Conservation (phyloP, 2,797 vertebrate species). For the Yasuhikotakia modesta region DNA sequence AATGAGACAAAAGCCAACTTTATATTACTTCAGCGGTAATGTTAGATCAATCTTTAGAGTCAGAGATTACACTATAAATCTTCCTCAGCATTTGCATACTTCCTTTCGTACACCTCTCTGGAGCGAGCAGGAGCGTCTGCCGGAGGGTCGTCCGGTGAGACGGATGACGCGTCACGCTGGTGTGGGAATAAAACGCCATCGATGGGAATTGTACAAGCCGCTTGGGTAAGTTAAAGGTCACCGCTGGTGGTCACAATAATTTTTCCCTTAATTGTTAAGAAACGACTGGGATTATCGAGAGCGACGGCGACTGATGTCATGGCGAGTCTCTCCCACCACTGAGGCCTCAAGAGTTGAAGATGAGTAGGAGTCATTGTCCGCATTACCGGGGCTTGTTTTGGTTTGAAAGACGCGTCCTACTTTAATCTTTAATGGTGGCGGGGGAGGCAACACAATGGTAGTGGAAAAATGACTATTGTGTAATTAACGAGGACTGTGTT, state of each 20-base stretch:
- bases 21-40: slow-evolving; percentile 35
- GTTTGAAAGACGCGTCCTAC: slow-evolving; percentile 80
- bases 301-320: slow-evolving; percentile 65
- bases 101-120: slow-evolving; percentile 33
- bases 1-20: slow-evolving; percentile 46
- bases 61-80: slow-evolving; percentile 46
- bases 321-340: slow-evolving; percentile 42
- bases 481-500: slow-evolving; percentile 83
- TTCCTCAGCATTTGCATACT: slow-evolving; percentile 48
- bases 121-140: slow-evolving; percentile 4
- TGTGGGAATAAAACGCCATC: slow-evolving; percentile 32
- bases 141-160: slow-evolving; percentile 20
- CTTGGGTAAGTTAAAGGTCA: slow-evolving; percentile 57
- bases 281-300: slow-evolving; percentile 76
- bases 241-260: slow-evolving; percentile 60
- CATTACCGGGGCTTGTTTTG: slow-evolving; percentile 76
- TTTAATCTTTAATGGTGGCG: slow-evolving; percentile 72
- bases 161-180: slow-evolving; percentile 19
- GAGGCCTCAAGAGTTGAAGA: slow-evolving; percentile 70
- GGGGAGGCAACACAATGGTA: slow-evolving; percentile 60
- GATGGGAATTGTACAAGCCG: slow-evolving; percentile 28
- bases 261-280: slow-evolving; percentile 68
- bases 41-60: slow-evolving; percentile 43
- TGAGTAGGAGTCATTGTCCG: slow-evolving; percentile 77
- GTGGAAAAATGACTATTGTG: slow-evolving; percentile 76